A percentile compares a stretch with the other conserved stretches of the same genome.
Conservation (phyloP, 2,888 invertebrate species). For the Pollenia labialis region DNA sequence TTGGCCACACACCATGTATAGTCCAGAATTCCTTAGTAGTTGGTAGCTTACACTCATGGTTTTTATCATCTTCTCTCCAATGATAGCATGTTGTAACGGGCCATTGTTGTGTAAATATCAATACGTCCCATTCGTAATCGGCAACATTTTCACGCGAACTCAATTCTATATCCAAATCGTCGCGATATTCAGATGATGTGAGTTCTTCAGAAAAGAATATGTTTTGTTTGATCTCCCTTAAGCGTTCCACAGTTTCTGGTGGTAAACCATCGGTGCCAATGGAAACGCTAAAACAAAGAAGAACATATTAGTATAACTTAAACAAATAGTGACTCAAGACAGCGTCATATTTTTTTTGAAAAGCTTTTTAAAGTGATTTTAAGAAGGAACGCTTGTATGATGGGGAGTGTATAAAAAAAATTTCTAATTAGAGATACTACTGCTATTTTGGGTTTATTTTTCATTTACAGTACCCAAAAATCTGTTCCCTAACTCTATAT, state of each 20-base stretch:
- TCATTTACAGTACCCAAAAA: too few relatives aligned
- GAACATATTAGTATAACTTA: not conserved
- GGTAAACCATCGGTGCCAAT: constrained; percentile 42
- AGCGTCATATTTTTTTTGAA: not conserved
- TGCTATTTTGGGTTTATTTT: too few relatives aligned
- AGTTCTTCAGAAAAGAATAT: constrained; percentile 75
- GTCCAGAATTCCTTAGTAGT: constrained; percentile 88
- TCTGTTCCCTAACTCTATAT: too few relatives aligned
- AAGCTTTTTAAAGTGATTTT: not conserved
- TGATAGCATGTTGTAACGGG: constrained; percentile 89
- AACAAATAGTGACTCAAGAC: too few relatives aligned
- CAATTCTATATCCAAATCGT: constrained; percentile 70
- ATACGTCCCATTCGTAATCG: constrained; percentile 87
- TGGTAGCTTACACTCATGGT: constrained; percentile 88
- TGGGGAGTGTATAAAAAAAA: too few relatives aligned
- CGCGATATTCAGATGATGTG: constrained; percentile 74
- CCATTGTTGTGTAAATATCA: constrained; percentile 93
- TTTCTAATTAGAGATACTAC: too few relatives aligned
- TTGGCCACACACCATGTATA: constrained; percentile 94
- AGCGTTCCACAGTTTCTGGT: constrained; percentile 44
- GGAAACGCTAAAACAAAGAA: constrained; percentile 65
- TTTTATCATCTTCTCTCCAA: constrained; percentile 87
- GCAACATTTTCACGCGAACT: constrained; percentile 50
- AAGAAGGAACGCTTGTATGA: too few relatives aligned
- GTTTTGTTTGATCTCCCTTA: constrained; percentile 62